Base-by-base conservation (phyloP, 2,888 invertebrate genomes). In the Spicauda simplicius region DNA sequence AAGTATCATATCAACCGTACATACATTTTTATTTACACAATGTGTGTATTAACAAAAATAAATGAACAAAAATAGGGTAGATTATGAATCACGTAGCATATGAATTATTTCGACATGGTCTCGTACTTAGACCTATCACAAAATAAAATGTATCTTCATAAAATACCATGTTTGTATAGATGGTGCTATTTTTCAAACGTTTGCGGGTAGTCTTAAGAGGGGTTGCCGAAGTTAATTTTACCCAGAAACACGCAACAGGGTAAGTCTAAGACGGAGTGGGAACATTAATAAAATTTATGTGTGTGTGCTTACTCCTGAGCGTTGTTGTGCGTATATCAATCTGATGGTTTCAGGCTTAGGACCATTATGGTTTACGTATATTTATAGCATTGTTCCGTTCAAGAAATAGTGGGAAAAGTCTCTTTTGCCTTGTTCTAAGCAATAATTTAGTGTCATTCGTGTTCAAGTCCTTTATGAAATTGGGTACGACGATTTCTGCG, bases 201-300 rank as follows among this genome's bases (percentile, higher is more conserved):
- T 79, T 48, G 79, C 77, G 75, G 68, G 75, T 55, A 66, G 66
- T 66, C 60, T 66, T 61, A 66, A 61, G 77, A 79, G 77, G 78
- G 78, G 77, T 81, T 76, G 74, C 76, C 73, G 77, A 80, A 84
- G 85, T 85, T 87, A 86, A 88, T 87, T 87, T 86, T 82, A 83
- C 85, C 85, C 79, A 80, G 81, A 82, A 84, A 86, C 79, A 78
- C 82, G 78, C 74, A 76, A 79, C 74, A 79, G 76, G 77, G 67
- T 53, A 56, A 60, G 52, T 60, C 66, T 66, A 56, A 79, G 83
- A 83, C 81, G 80, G 79, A 83, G 80, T 77, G 81, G 79, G 74
- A 75, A 80, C 85, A 84, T 85, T 84, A 83, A 82, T 76, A 80
- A 83, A 84, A 86, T 86, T 84, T 86, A 86, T 86, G 79, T 72